phyloP scores from a whole-genome alignment of 2,113 vertebrate genomes.

The Thomomys bottae region DNA sequence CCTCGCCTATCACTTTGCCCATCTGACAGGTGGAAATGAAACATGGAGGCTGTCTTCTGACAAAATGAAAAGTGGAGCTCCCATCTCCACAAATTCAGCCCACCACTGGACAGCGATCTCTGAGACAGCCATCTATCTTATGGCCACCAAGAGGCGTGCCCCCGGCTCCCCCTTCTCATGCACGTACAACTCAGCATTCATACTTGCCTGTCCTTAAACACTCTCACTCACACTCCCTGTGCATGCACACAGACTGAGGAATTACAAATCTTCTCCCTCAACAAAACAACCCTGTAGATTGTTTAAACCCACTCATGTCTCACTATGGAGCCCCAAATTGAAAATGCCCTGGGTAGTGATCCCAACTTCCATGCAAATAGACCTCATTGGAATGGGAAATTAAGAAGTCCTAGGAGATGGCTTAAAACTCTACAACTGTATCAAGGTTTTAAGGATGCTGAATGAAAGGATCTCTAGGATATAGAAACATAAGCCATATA shows the following conservation, averaged over 20 bases:
- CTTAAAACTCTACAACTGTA: not conserved
- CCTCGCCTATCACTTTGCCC: not conserved
- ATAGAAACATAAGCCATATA: no score
- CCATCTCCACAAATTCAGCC: not conserved
- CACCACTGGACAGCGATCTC: accelerated
- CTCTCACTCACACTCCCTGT: not conserved
- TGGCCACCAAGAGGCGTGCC: not conserved
- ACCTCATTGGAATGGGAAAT: not conserved
- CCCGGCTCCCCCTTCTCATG: not conserved
- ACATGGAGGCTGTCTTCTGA: not conserved
- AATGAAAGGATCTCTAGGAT: no score
- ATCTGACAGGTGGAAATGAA: conserved; percentile 51
- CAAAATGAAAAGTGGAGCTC: conserved; percentile 43
- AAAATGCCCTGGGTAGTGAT: not conserved
- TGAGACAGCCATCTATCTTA: not conserved
- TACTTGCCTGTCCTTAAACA: not conserved
- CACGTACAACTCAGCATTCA: not conserved
- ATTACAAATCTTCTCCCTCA: not conserved
- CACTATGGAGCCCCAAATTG: not conserved
- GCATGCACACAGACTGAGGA: not conserved
- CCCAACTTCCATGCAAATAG: not conserved
- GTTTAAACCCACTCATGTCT: not conserved
- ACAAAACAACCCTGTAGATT: not conserved
- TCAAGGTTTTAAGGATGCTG: no score
- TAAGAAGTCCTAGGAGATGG: not conserved